phyloP scores from a whole-genome alignment of 2,797 vertebrate species.

The Erpetoichthys calabaricus region DNA sequence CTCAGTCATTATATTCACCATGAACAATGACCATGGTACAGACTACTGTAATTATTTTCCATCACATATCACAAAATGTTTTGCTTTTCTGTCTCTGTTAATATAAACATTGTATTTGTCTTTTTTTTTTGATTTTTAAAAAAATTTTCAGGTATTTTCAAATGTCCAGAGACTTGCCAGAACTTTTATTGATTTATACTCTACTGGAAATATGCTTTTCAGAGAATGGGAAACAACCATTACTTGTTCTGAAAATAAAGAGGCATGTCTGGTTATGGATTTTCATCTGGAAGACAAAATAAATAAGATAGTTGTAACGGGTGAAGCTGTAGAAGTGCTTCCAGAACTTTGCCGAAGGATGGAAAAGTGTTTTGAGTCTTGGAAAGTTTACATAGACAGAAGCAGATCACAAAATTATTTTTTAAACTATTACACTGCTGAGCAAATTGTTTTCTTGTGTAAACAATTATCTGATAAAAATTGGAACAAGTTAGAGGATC shows the following conservation, averaged over 20 bases:
- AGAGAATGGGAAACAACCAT: slow-evolving; percentile 63
- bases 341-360: slow-evolving; percentile 42
- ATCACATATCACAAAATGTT: too few species aligned
- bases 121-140: neutral
- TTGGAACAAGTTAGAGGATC: slow-evolving; percentile 24
- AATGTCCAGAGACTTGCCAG: slow-evolving; percentile 67
- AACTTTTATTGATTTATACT: slow-evolving; percentile 70
- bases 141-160: slow-evolving; percentile 62
- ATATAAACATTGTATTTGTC: neutral
- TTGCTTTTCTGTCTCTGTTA: too few species aligned
- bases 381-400: slow-evolving; percentile 36
- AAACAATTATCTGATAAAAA: slow-evolving; percentile 43
- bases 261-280: slow-evolving; percentile 49
- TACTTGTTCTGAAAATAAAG: slow-evolving; percentile 36
- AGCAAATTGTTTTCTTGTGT: slow-evolving; percentile 56
- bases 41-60: too few species aligned
- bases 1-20: too few species aligned
- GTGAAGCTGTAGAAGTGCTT: slow-evolving; percentile 41
- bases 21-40: too few species aligned
- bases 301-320: slow-evolving; percentile 39
- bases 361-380: slow-evolving; percentile 43
- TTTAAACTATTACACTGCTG: slow-evolving; percentile 55
- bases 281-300: slow-evolving; percentile 42
- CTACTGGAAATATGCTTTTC: slow-evolving; percentile 80
- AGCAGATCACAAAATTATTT: slow-evolving; percentile 41